Conservation (phyloP, 2,797 vertebrate species). For the Takifugu rubripes region DNA sequence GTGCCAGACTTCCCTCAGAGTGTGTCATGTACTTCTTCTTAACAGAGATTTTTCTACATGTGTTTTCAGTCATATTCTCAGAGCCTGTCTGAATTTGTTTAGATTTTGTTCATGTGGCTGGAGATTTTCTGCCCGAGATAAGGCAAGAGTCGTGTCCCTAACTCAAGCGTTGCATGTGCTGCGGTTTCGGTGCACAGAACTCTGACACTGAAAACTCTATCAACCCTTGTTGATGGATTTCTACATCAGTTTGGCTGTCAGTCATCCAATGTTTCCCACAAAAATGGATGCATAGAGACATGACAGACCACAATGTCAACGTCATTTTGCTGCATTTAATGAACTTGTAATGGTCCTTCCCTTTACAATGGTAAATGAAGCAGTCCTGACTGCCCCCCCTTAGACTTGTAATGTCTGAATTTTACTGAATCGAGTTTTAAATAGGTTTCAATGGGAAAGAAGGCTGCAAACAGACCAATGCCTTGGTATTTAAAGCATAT, state of each 20-base stretch:
- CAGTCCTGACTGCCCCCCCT: too few relatives aligned
- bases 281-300: neutral
- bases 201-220: slow-evolving; percentile 6
- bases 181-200: slow-evolving; percentile 5
- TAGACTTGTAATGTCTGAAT: too few relatives aligned
- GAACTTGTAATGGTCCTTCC: neutral
- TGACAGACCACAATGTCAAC: too few relatives aligned
- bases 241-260: neutral
- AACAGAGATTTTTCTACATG: slow-evolving; percentile 25
- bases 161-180: slow-evolving; percentile 25
- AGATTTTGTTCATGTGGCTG: slow-evolving; percentile 34
- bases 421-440: too few relatives aligned
- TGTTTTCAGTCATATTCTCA: slow-evolving; percentile 29
- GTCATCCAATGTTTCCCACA: neutral
- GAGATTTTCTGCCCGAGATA: slow-evolving; percentile 43
- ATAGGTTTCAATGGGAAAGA: too few relatives aligned
- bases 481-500: too few relatives aligned
- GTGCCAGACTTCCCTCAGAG: slow-evolving; percentile 9
- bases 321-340: too few relatives aligned
- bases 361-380: neutral
- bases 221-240: neutral
- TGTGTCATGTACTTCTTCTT: slow-evolving; percentile 8
- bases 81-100: slow-evolving; percentile 12
- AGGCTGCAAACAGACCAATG: too few relatives aligned
- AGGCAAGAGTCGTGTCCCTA: slow-evolving; percentile 12